These are phyloP conservation scores for Sphaeridia pumilis DNA, from an alignment of 2,888 invertebrate species.

Conservation along the genomic window DNA sequence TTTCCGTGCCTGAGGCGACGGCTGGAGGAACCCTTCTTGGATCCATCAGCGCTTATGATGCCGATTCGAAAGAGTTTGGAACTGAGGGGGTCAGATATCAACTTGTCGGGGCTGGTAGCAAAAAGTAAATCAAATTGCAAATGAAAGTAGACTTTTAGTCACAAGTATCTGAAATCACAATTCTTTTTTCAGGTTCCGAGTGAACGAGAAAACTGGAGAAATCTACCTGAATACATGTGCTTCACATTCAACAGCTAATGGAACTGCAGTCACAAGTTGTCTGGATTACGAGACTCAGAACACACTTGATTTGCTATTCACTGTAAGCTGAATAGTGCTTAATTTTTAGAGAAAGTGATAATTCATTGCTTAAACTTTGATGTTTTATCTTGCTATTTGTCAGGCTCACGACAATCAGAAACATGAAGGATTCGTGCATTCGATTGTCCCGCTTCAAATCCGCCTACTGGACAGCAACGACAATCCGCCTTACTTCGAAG, in stretches of 20 bases:
- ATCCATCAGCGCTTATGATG: constrained; percentile 66
- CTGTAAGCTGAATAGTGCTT: too few relatives aligned
- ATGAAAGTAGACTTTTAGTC: not conserved
- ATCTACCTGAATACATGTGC: constrained; percentile 65
- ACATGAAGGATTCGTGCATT: constrained; percentile 27
- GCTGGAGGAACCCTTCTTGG: constrained; percentile 56
- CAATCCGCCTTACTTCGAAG: constrained; percentile 64
- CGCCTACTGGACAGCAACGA: constrained; percentile 52
- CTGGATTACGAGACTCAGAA: constrained; percentile 71
- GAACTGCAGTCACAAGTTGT: constrained; percentile 60
- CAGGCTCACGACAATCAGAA: constrained; percentile 30
- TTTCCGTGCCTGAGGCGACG: constrained; percentile 59
- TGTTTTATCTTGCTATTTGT: not conserved
- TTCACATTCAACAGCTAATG: constrained; percentile 35
- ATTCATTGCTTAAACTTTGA: too few relatives aligned
- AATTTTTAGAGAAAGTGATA: too few relatives aligned
- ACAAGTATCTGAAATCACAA: too few relatives aligned
- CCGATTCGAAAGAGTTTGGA: constrained; percentile 71
- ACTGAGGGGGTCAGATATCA: constrained; percentile 73
- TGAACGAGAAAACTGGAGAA: constrained; percentile 66
- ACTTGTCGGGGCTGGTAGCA: constrained; percentile 67
- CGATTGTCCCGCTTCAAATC: constrained; percentile 32
- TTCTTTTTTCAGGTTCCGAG: constrained; percentile 48
- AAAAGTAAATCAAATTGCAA: constrained; percentile 45
- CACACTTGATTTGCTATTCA: constrained; percentile 70